These are phyloP conservation scores for Lepidurus apus DNA, from an alignment of 1,140 invertebrate genomes.

Conservation along the genomic window DNA sequence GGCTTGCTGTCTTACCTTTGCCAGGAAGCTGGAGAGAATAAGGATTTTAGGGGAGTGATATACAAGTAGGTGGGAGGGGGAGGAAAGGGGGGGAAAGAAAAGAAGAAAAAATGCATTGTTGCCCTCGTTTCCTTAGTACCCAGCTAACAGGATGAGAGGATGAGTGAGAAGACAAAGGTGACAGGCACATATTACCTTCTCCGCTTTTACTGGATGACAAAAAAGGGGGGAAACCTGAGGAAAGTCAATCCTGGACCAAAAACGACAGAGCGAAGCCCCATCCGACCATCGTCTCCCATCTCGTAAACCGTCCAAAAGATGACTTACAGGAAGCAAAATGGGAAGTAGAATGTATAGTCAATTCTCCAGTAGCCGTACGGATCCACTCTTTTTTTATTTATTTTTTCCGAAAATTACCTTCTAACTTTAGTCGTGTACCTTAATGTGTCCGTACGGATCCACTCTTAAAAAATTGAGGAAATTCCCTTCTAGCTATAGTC, in stretches of 20 bases:
- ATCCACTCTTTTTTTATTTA: too few species aligned
- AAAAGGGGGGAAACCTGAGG: constrained; percentile 9
- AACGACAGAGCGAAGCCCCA: constrained; percentile 16
- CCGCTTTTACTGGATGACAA: constrained; percentile 2
- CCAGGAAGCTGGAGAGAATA: constrained; percentile 1
- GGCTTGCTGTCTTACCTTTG: background rate
- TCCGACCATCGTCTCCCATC: background rate
- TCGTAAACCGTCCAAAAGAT: background rate
- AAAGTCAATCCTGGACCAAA: background rate
- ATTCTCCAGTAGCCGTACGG: too few species aligned
- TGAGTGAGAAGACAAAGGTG: background rate
- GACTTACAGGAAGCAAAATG: constrained; percentile 18
- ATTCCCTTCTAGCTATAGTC: too few species aligned
- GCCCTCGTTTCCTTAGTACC: background rate
- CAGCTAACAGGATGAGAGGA: constrained; percentile 1
- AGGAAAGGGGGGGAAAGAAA: background rate
- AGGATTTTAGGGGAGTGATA: background rate
- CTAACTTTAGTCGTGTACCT: too few species aligned
- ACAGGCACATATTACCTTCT: constrained; percentile 4
- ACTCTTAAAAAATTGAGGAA: too few species aligned
- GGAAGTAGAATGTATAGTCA: background rate
- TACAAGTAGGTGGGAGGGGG: background rate
- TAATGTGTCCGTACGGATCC: too few species aligned
- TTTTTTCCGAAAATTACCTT: too few species aligned
- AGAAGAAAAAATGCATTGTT: background rate